A percentile compares a stretch with the other conserved stretches of the same genome.
phyloP scores from a whole-genome alignment of 2,888 invertebrate genomes.

The Trichopoda pennipes region DNA sequence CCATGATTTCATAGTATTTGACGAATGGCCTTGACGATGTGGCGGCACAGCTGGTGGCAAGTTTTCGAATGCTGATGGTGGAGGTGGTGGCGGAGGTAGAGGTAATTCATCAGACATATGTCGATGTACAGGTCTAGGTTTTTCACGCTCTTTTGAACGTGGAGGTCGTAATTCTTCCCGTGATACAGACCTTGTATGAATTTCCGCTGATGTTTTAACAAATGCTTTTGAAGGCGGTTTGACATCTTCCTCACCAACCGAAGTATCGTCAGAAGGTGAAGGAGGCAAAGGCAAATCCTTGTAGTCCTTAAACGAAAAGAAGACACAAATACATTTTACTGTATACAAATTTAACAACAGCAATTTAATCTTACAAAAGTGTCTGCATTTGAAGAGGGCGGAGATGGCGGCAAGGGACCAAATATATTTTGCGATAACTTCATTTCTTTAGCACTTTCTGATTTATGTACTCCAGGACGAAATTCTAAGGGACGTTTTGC shows the following conservation, averaged over 20 bases:
- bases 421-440: slow-evolving; percentile 80
- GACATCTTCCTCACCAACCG: slow-evolving; percentile 81
- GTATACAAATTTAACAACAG: not conserved
- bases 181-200: slow-evolving; percentile 65
- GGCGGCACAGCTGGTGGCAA: slow-evolving; percentile 87
- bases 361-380: slow-evolving; percentile 68
- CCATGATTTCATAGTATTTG: slow-evolving; percentile 89
- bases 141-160: slow-evolving; percentile 63
- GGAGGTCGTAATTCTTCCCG: slow-evolving; percentile 57
- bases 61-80: slow-evolving; percentile 73
- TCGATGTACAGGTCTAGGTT: slow-evolving; percentile 72
- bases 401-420: slow-evolving; percentile 81
- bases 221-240: slow-evolving; percentile 66
- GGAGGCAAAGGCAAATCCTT: slow-evolving; percentile 88
- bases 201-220: slow-evolving; percentile 67
- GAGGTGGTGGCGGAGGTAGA: slow-evolving; percentile 74
- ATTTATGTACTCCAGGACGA: slow-evolving; percentile 86
- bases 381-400: slow-evolving; percentile 78
- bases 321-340: not conserved
- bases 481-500: slow-evolving; percentile 80
- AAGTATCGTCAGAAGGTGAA: slow-evolving; percentile 83
- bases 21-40: slow-evolving; percentile 84
- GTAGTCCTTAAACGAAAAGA: slow-evolving; percentile 72
- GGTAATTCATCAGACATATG: slow-evolving; percentile 77
- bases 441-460: slow-evolving; percentile 88